phyloP scores from a whole-genome alignment of 2,888 invertebrate genomes.

The Cremastinae sp. region DNA sequence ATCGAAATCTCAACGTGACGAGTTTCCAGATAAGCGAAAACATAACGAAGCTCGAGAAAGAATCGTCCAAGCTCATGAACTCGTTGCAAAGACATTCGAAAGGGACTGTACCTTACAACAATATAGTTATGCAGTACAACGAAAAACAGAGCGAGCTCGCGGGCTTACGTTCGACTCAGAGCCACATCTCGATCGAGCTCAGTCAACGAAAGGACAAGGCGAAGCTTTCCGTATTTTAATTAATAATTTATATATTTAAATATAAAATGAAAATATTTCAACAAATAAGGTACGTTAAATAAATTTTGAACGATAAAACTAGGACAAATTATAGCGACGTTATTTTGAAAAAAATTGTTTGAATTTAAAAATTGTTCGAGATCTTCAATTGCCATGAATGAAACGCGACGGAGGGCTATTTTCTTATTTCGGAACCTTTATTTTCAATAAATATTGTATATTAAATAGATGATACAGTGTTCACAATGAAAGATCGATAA shows the following conservation, averaged over 20 bases:
- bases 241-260: background rate
- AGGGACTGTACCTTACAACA: constrained; percentile 84
- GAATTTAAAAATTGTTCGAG: background rate
- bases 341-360: too few species aligned
- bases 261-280: background rate
- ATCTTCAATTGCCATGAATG: constrained; percentile 10
- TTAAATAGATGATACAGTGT: constrained; percentile 72
- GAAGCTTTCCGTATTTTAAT: constrained; percentile 89
- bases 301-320: background rate
- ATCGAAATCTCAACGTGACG: constrained; percentile 87
- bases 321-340: too few species aligned
- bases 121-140: constrained; percentile 83
- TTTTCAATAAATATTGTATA: constrained; percentile 74
- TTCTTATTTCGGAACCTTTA: constrained; percentile 68
- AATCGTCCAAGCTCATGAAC: constrained; percentile 85
- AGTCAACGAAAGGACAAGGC: constrained; percentile 87
- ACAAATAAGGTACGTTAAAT: too few species aligned
- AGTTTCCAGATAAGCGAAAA: constrained; percentile 88
- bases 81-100: constrained; percentile 85
- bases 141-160: constrained; percentile 84
- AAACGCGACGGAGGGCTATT: constrained; percentile 6
- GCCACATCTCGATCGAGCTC: constrained; percentile 86
- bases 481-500: constrained; percentile 70
- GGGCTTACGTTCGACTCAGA: constrained; percentile 84
- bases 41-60: constrained; percentile 85